Evolutionary conservation across 2,797 vertebrate genomes (phyloP), one percentile per base, ranked within the genome.

Genomic region (Toxotes lorentzi): DNA sequence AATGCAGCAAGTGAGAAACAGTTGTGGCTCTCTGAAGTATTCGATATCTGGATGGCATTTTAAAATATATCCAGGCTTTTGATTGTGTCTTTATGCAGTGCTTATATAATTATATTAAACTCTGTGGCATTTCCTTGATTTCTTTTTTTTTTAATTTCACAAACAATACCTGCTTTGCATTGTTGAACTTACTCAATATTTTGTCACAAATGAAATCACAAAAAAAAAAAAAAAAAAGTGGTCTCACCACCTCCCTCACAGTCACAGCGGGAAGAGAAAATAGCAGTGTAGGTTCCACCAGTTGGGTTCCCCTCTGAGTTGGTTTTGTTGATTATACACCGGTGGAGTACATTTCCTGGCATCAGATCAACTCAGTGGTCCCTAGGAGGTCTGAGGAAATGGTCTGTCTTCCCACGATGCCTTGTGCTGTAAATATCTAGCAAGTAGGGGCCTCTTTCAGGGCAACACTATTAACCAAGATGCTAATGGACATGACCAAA

Each of bases 11-110:
- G 73, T 81, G 51, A 78, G 24, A 51, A 81, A 70, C 47, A 71
- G 2, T 38, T 32, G 32, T 6, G 24, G 21, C 38, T 67, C 7
- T 72, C 24, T 70, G 34, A 59, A 56, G n/a, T 67, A 32, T 47
- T 70, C 16, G 0, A 54, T 54, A 68, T 86, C 23, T 80, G 72
- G 56, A 78, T 78, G 58, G 14, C 67, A 43, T 76, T 79, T 70
- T 74, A 8, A 74, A 82, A 68, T 74, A 70, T 76, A 65, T 70
- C 50, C 54, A 70, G 38, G 63, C 84, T 88, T 81, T 80, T 88
- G 73, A 79, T 60, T 85, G 70, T 91, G 69, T 84, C 68, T 73
- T 73, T 61, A 76, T 89, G 87, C 78, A 82, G 65, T 85, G 79
- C 40, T 63, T 63, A 56, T 57, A 57, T 40, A 68, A 75, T 54